Base-by-base conservation (phyloP, 2,797 vertebrate genomes). In the Eulemur mongoz region DNA sequence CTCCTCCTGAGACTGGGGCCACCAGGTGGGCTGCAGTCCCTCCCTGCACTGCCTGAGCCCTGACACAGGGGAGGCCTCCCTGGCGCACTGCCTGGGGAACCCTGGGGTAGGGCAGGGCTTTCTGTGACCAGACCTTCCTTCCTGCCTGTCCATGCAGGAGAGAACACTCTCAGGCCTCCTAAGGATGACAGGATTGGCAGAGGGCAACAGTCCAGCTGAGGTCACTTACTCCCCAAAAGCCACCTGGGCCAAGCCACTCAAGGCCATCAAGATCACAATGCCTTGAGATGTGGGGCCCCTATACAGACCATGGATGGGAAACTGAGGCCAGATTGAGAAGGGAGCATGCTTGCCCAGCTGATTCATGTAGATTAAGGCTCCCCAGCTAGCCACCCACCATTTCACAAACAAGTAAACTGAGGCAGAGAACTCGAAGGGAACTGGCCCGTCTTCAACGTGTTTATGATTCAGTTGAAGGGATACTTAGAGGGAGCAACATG, bases 341-440 rank as follows among this genome's bases (percentile, higher is more conserved):
- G 61, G 30, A 38, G 27, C 52, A 7, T 25, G 25, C 40, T 35
- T 20, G 17, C 30, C 79, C 59, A 79, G 70, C 52, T 40, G 75
- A 76, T 15, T 76, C 25, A 7, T 1, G 30, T 50, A 43, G 25
- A 63, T 10, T 15, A 78, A 89, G 38, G 63, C 43, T 85, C 73
- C 82, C 43, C 17, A 13, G 85, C 38, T 30, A 43, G 50, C 38
- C 40, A 20, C 18, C 11, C 4, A 50, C 23, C 65, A 35, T 65
- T 72, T 76, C 70, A 85, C 12, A 52, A 76, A 30, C 57, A 80
- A 69, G 63, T 43, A 72, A 93, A 86, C 76, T 67, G 57, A 97
- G 91, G 83, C 4, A 48, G 5, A 27, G 63, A 73, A 69, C 48
- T 81, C 70, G 67, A 35, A 91, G 67, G 43, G 45, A 4, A 76